Evolutionary conservation across 2,888 invertebrate genomes (phyloP), one percentile per base, ranked within the genome.

Genomic region (Drosophila testacea): DNA sequence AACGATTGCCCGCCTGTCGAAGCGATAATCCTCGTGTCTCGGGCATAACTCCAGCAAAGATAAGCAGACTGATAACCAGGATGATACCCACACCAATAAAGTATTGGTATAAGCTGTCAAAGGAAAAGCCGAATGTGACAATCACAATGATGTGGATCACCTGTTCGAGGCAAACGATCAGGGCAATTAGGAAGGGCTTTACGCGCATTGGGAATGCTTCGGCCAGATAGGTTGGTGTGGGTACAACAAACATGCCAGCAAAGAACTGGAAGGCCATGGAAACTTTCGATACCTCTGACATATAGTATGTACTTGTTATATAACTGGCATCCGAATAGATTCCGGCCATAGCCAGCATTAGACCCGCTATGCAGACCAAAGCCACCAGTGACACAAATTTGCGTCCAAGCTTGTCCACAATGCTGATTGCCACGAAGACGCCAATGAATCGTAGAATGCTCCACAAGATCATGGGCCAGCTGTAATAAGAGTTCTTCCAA

Each of bases 141-240:
- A 88, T 83, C 11, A 88, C 79, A 47, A 88, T 73, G 16, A 88
- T 82, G 34, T 88, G 87, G 4, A 90, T 65, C 11, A 83, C 32
- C 36, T 90, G 88, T 41, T 91, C 91, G 0, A 90, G 41, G 22
- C 84, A 71, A 4, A 91, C 68, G 6, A 81, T 66, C 32, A 87
- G 34, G 0, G 76, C 79, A 28, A 91, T 88, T 4, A 85, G 68
- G 46, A 74, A 89, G 1, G 91, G 89, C 47, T 91, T 91, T 0
- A 83, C 79, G 0, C 75, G 72, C 67, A 90, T 61, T 0, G 91
- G 89, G 9, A 90, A 91, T 4, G 90, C 91, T 52, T 91, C 91
- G 2, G 88, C 90, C 67, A 91, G 56, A 38, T 89, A 91, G 0
- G 77, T 70, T 0, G 91, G 77, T 0, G 83, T 81, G 54, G 80